These are phyloP conservation scores for Caenorhabditis sp. DNA, from an alignment of 2,888 invertebrate genomes.

Conservation along the genomic window DNA sequence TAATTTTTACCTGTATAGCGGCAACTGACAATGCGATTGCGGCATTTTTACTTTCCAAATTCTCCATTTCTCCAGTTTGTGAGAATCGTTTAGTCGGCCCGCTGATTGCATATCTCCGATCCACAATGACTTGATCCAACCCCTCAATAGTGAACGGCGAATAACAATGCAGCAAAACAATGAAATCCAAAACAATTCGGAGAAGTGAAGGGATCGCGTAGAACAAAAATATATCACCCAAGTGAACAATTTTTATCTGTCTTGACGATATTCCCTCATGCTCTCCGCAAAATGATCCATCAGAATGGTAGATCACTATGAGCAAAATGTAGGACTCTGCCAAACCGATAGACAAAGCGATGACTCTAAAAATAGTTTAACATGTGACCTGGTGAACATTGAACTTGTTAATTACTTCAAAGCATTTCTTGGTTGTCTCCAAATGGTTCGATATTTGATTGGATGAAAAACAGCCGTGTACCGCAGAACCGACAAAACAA, in stretches of 20 bases:
- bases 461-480: slow-evolving; percentile 69
- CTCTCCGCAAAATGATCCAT: not conserved
- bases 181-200: slow-evolving; percentile 60
- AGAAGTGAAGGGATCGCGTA: slow-evolving; percentile 64
- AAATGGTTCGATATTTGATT: slow-evolving; percentile 64
- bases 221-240: slow-evolving; percentile 61
- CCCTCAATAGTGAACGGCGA: slow-evolving; percentile 45
- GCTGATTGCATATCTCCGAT: slow-evolving; percentile 47
- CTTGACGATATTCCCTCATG: not conserved
- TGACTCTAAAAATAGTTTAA: slow-evolving; percentile 33
- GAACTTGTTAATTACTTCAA: slow-evolving; percentile 41
- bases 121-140: slow-evolving; percentile 37
- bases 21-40: slow-evolving; percentile 47
- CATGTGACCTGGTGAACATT: not conserved
- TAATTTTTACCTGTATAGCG: slow-evolving; percentile 14
- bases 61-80: slow-evolving; percentile 3
- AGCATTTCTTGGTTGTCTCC: slow-evolving; percentile 67
- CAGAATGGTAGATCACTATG: slow-evolving; percentile 56
- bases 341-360: slow-evolving; percentile 44
- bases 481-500: slow-evolving; percentile 61
- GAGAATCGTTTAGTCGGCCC: slow-evolving; percentile 36
- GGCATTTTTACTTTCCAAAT: slow-evolving; percentile 32
- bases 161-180: slow-evolving; percentile 65
- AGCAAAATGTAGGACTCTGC: slow-evolving; percentile 61
- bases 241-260: slow-evolving; percentile 52